Base-by-base conservation (phyloP, 2,888 invertebrate genomes). In the Patella depressa region DNA sequence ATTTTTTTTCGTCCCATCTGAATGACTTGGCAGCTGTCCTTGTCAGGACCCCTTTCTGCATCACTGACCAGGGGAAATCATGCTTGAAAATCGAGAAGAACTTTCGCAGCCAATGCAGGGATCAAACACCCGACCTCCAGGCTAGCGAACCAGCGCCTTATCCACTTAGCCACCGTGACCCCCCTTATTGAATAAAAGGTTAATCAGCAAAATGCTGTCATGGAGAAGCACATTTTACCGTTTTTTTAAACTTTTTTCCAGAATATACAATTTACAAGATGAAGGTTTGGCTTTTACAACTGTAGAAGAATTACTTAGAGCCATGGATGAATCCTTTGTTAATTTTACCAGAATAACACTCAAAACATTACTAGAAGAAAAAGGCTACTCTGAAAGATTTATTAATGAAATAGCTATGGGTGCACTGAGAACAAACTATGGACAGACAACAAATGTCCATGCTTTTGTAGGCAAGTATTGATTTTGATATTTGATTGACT, bases 341-440 rank as follows among this genome's bases (percentile, higher is more conserved):
- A 90, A 92, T 69, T 88, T 93, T 85, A 89, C 94, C 19, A 88
- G 92, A 72, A 79, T 80, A 24, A 82, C 88, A 0, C 75, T 87
- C 19, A 77, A 81, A 71, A 82, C 83, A 12, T 76, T 87, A 4
- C 89, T 94, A 53, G 77, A 81, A 65, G 87, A 91, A 57, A 84
- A 91, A 45, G 93, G 93, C 1, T 93, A 93, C 81, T 91, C 92
- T 7, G 89, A 93, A 11, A 81, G 76, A 24, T 90, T 94, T 45
- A 93, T 94, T 55, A 86, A 93, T 74, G 94, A 95, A 89, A 80
- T 95, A 69, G 93, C 93, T 3, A 88, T 92, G 81, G 93, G 93
- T 0, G 93, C 93, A 14, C 88, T 93, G 74, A 91, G 93, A 77
- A 93, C 93, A 0, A 94, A 94, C 90, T 95, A 94, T 86, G 94